Base-by-base conservation (phyloP, 2,888 invertebrate species). In the Oxyscelio sp. region DNA sequence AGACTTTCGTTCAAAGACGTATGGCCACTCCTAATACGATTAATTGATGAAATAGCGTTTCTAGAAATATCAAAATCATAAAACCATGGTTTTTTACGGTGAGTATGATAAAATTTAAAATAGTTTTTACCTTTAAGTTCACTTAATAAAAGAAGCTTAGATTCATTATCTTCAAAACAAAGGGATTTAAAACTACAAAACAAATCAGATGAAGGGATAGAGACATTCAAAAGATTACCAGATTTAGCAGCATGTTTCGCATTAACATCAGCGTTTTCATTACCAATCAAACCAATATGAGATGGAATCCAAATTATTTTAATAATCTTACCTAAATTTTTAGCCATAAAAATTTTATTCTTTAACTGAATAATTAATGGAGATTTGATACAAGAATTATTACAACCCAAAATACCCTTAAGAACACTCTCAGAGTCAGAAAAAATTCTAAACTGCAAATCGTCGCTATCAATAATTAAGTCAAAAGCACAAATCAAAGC, bases 131-230 rank as follows among this genome's bases (percentile, higher is more conserved):
- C 61, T 61, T 61, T 61, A 22, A 1, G 22, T 21, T 61, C 13
- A 19, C 45, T 48, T 5, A n/a, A n/a, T 24, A 15, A 13, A n/a
- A 22, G 27, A 19, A 63, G 4, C 15, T 31, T 63, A 24, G 1
- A 2, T 0, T 50, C 3, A 38, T 73, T 61, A 15, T 73, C 61
- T 17, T 27, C 5, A n/a, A 24, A 17, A 59, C 52, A 73, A 8
- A 11, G 11, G 1, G 4, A 8, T 61, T 50, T 50, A 50, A 31
- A 73, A 1, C 13, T 22, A 21, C 2, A 13, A 22, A 38, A 19
- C 9, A 75, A 40, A 19, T 75, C 75, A n/a, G 65, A 52, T 1
- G 3, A 13, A 17, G 75, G 75, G 50, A 65, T 75, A 2, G 19
- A 21, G 11, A 65, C 11, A 43, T 24, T 15, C 2, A 52, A 15